Conservation (phyloP, 1,140 invertebrate genomes). For the Philopotamus ludificatus region DNA sequence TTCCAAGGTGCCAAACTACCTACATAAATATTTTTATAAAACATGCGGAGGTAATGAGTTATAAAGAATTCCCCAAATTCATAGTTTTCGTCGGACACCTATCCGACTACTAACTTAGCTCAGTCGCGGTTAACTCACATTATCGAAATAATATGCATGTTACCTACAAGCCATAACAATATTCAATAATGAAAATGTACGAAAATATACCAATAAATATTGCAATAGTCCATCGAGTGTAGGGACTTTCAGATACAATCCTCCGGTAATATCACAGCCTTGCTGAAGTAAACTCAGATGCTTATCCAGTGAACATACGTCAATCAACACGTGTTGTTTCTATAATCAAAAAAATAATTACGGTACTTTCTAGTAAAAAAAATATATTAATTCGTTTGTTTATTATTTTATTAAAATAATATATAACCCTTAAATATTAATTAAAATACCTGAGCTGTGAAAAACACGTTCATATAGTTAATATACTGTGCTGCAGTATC, state of each 20-base stretch:
- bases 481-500: constrained; percentile 94
- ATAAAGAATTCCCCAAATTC: too few relatives aligned
- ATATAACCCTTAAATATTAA: constrained; percentile 5
- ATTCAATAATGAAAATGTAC: constrained; percentile 17
- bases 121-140: too few relatives aligned
- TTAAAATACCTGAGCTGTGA: constrained; percentile 72
- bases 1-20: too few relatives aligned
- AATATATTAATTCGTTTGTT: neutral
- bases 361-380: constrained; percentile 10
- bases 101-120: too few relatives aligned
- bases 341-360: constrained; percentile 44
- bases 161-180: too few relatives aligned
- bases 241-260: constrained; percentile 82
- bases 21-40: too few relatives aligned
- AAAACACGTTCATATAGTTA: constrained; percentile 98
- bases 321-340: constrained; percentile 88
- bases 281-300: constrained; percentile 90
- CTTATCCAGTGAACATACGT: constrained; percentile 90
- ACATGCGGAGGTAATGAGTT: too few relatives aligned
- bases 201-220: constrained; percentile 77
- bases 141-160: too few relatives aligned
- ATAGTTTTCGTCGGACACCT: too few relatives aligned
- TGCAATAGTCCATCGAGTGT: constrained; percentile 83
- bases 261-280: constrained; percentile 94
- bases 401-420: neutral